Conservation (phyloP, 1,140 invertebrate species). For the Propsilocerus akamusi region DNA sequence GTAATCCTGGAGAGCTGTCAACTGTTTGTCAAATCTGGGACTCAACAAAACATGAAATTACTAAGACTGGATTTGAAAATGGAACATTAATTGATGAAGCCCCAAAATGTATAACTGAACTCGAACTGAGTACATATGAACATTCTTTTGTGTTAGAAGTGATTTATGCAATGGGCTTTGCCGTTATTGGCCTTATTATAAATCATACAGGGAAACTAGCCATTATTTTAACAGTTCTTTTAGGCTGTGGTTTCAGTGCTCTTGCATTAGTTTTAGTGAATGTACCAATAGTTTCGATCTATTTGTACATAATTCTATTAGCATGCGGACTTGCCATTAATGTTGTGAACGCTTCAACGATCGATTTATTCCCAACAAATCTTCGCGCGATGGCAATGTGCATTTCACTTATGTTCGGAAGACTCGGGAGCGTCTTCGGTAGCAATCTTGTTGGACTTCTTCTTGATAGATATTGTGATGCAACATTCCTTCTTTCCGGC, state of each 20-base stretch:
- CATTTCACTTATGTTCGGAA: conserved; percentile 25
- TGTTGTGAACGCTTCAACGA: conserved; percentile 21
- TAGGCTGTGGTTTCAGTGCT: neutral
- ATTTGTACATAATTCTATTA: conserved; percentile 16
- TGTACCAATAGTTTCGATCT: conserved; percentile 7
- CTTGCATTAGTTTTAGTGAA: neutral
- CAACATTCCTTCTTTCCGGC: conserved; percentile 15
- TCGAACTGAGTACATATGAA: conserved; percentile 9
- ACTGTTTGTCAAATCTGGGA: conserved; percentile 9
- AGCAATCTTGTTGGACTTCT: conserved; percentile 20
- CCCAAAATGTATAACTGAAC: conserved; percentile 6
- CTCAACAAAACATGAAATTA: conserved; percentile 5
- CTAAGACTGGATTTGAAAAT: conserved; percentile 4
- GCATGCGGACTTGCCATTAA: conserved; percentile 22
- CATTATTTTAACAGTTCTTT: conserved; percentile 5
- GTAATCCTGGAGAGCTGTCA: conserved; percentile 6
- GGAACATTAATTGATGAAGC: neutral
- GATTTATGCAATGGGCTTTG: conserved; percentile 9
- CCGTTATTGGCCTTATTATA: conserved; percentile 9
- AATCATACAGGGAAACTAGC: conserved; percentile 8
- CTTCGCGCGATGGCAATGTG: conserved; percentile 27
- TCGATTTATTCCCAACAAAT: conserved; percentile 25
- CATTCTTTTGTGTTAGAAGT: conserved; percentile 10
- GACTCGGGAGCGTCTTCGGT: conserved; percentile 23
- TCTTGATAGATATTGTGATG: conserved; percentile 19